Percentiles rank a stretch among this genome's conserved stretches.
Evolutionary conservation across 1,140 invertebrate species (phyloP).

Genomic region (Diachasmimorpha longicaudata): DNA sequence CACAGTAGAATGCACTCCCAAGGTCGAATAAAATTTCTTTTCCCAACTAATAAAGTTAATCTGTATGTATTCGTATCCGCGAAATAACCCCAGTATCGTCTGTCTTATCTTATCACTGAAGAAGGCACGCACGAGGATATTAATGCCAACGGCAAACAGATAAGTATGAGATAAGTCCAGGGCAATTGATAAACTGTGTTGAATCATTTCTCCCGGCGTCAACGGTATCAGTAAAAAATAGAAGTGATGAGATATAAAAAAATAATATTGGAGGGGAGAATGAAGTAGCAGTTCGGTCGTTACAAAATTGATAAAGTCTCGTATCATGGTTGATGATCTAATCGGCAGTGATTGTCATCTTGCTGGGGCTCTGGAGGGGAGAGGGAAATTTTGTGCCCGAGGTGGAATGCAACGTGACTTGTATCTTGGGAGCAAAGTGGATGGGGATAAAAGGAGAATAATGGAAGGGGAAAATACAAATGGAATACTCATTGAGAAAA

Average conservation of each 20-base stretch:
- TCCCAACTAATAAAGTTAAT: not conserved
- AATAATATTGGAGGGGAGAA: not conserved
- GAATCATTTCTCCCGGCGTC: not conserved
- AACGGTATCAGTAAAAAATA: not conserved
- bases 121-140: slow-evolving; percentile 20
- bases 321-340: not conserved
- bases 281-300: not conserved
- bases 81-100: slow-evolving; percentile 12
- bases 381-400: not conserved
- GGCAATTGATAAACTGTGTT: not conserved
- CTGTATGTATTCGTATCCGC: not conserved
- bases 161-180: slow-evolving; percentile 3
- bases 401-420: not conserved
- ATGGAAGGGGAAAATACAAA: not conserved
- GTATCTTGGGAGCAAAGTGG: not conserved
- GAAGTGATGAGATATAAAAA: not conserved
- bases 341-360: not conserved
- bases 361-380: no score
- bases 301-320: not conserved
- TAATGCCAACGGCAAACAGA: slow-evolving; percentile 30
- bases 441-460: not conserved
- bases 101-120: slow-evolving; percentile 27
- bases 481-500: slow-evolving; percentile 9
- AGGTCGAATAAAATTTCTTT: not conserved
- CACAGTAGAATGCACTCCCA: not conserved